Conservation (phyloP, 1,140 invertebrate genomes). For the Caenorhabditis tropicalis region DNA sequence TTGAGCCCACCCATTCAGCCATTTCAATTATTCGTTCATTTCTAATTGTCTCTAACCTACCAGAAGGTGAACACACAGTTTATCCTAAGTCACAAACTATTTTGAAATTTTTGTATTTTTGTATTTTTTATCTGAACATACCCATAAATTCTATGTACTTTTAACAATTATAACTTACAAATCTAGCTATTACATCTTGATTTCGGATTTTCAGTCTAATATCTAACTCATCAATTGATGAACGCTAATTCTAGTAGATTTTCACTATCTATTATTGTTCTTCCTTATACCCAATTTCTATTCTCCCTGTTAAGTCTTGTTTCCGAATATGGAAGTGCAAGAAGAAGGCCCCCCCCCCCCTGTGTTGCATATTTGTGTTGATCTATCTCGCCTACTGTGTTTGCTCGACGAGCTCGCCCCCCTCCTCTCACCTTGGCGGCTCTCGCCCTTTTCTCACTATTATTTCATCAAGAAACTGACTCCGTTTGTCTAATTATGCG, state of each 20-base stretch:
- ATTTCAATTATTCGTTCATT: background rate
- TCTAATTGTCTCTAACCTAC: background rate
- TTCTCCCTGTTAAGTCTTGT: slow-evolving; percentile 19
- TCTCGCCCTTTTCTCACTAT: slow-evolving; percentile 24
- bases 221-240: no score
- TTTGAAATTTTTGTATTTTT: no score
- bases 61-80: background rate
- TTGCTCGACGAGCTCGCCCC: slow-evolving; percentile 36
- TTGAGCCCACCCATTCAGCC: background rate
- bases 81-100: background rate
- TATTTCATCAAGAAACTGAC: slow-evolving; percentile 12
- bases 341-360: background rate
- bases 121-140: no score
- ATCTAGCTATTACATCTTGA: no score
- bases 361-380: slow-evolving; percentile 46
- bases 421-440: slow-evolving; percentile 20
- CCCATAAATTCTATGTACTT: no score
- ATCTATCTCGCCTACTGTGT: slow-evolving; percentile 43
- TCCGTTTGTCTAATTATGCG: slow-evolving; percentile 18
- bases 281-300: no score
- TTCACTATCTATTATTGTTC: no score
- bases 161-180: no score
- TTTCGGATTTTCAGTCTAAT: no score
- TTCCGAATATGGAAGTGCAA: slow-evolving; percentile 19
- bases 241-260: no score